Conservation (phyloP, 2,113 vertebrate species). For the Sinocyclocheilus grahami region DNA sequence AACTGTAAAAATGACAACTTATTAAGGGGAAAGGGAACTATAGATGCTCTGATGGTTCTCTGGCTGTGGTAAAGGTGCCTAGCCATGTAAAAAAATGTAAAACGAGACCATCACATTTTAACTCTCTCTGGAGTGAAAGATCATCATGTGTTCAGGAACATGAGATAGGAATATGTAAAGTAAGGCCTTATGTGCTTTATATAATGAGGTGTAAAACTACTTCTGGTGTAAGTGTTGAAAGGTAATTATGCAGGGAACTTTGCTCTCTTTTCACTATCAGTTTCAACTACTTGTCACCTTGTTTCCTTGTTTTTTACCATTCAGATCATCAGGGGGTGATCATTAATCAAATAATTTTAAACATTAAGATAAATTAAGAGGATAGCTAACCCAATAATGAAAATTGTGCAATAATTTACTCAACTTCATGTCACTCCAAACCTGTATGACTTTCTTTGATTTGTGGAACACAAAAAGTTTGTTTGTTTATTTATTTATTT, state of each 20-base stretch:
- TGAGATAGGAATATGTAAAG: not conserved
- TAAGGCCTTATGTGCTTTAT: not conserved
- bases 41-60: constrained; percentile 2
- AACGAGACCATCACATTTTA: constrained; percentile 6
- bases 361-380: no score
- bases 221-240: constrained; percentile 10
- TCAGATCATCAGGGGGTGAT: not conserved
- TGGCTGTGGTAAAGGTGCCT: constrained; percentile 3
- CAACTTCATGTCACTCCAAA: not conserved
- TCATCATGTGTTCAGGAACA: not conserved
- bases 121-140: constrained; percentile 27
- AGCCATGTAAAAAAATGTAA: constrained; percentile 1
- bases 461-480: not conserved
- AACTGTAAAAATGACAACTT: constrained; percentile 12
- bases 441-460: not conserved
- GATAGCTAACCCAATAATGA: no score
- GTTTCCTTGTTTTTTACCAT: not conserved
- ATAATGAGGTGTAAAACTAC: constrained; percentile 40
- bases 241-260: constrained; percentile 5
- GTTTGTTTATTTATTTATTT: no score
- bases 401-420: not conserved
- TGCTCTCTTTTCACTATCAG: no score
- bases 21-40: not conserved
- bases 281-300: not conserved
- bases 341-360: no score